A percentile compares a stretch with the other conserved stretches of the same genome.
These are phyloP conservation scores for Chelmon rostratus DNA, from an alignment of 2,797 vertebrate genomes.

Conservation along the genomic window DNA sequence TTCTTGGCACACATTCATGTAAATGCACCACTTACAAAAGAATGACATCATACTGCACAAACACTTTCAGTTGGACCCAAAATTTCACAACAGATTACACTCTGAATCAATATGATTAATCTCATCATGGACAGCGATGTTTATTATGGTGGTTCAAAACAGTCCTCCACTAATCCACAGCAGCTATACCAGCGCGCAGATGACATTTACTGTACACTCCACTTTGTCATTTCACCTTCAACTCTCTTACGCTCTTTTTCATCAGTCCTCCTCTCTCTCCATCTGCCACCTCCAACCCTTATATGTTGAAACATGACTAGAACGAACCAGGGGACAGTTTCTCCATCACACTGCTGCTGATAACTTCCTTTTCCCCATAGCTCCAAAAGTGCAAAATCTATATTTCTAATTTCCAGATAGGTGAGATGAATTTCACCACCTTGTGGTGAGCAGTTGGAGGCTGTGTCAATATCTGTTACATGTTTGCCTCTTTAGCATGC, in stretches of 20 bases:
- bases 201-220: slow-evolving; percentile 41
- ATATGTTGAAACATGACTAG: slow-evolving; percentile 58
- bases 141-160: slow-evolving; percentile 15
- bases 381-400: slow-evolving; percentile 37
- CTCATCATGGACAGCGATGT: slow-evolving; percentile 10
- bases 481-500: slow-evolving; percentile 36
- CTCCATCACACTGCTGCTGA: slow-evolving; percentile 39
- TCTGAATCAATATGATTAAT: slow-evolving; percentile 26
- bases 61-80: not conserved
- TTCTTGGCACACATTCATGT: not conserved
- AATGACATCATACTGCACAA: not conserved
- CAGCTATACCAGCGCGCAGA: slow-evolving; percentile 24
- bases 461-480: slow-evolving; percentile 55
- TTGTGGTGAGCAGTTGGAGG: slow-evolving; percentile 34
- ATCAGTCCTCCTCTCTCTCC: slow-evolving; percentile 30
- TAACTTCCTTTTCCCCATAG: slow-evolving; percentile 18
- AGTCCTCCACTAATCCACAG: slow-evolving; percentile 30
- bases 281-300: slow-evolving; percentile 38
- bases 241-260: slow-evolving; percentile 11
- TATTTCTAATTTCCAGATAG: slow-evolving; percentile 35
- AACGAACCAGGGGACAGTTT: slow-evolving; percentile 28
- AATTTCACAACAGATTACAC: slow-evolving; percentile 24
- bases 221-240: slow-evolving; percentile 46
- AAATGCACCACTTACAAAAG: not conserved
- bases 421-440: slow-evolving; percentile 38